Evolutionary conservation across 2,797 vertebrate species (phyloP).

Genomic region (Jordanella pulchra): DNA sequence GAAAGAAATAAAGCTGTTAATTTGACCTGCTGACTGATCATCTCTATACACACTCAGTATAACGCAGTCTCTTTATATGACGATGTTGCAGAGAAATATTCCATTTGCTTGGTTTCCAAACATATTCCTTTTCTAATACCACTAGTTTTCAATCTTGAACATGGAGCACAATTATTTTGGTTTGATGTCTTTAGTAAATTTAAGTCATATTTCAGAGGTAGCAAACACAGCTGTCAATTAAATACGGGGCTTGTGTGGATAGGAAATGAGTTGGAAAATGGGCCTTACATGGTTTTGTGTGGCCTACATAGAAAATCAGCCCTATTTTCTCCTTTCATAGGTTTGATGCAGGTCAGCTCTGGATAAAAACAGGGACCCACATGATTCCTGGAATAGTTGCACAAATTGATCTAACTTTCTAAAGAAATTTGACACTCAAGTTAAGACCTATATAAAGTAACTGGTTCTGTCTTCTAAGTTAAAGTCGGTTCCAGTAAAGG

Average conservation of each 20-base stretch:
- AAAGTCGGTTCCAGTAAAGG: not conserved
- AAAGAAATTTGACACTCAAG: not conserved
- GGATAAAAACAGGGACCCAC: not conserved
- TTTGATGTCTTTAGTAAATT: not conserved
- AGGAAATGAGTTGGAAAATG: not conserved
- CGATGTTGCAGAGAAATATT: too few relatives aligned
- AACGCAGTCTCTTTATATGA: not conserved
- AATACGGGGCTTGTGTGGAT: not conserved
- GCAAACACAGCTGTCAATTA: not conserved
- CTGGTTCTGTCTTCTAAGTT: not conserved
- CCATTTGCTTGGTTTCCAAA: too few relatives aligned
- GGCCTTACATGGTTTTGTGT: not conserved
- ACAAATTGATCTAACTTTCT: not conserved
- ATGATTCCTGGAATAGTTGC: not conserved
- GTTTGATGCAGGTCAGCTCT: not conserved
- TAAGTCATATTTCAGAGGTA: not conserved
- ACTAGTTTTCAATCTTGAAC: not conserved
- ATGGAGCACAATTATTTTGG: not conserved
- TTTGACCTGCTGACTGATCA: not conserved
- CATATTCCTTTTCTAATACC: not conserved
- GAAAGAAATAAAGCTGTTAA: not conserved
- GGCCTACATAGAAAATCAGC: not conserved
- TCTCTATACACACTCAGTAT: not conserved
- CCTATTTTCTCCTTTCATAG: not conserved
- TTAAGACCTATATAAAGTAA: not conserved